Evolutionary conservation across 2,113 vertebrate genomes (phyloP).

Genomic region (Tauraco erythrolophus): DNA sequence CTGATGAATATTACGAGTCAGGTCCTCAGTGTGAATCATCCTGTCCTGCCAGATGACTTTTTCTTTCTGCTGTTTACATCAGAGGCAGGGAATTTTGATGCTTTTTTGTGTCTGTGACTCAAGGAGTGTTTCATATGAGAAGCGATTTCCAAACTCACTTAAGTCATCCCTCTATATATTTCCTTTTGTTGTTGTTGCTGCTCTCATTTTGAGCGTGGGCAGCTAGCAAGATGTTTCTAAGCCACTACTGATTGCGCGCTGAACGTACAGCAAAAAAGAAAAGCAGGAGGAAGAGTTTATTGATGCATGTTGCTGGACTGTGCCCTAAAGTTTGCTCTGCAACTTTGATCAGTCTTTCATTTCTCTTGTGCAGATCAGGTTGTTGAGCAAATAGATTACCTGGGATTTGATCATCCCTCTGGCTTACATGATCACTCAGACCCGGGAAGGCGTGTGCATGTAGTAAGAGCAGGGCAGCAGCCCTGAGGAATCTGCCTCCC

Average conservation of each 20-base stretch:
- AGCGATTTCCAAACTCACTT: constrained; percentile 43
- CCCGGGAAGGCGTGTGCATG: background rate
- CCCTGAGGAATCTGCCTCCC: background rate
- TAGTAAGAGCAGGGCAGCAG: background rate
- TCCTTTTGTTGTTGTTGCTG: constrained; percentile 39
- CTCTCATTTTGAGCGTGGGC: background rate
- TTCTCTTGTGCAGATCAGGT: background rate
- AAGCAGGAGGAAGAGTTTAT: background rate
- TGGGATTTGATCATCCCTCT: background rate
- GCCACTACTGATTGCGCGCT: background rate
- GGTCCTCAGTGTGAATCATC: constrained; percentile 51
- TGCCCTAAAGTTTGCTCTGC: background rate
- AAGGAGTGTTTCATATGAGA: constrained; percentile 22
- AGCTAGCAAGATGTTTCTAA: background rate
- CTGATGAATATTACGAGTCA: constrained; percentile 48
- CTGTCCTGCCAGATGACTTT: constrained; percentile 63
- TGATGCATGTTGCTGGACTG: background rate
- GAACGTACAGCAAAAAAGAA: background rate
- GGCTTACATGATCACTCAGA: fast-evolving
- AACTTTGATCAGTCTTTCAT: background rate
- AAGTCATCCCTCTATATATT: constrained; percentile 18
- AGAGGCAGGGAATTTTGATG: constrained; percentile 54
- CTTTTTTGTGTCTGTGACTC: constrained; percentile 40
- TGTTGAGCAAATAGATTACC: background rate
- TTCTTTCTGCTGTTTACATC: constrained; percentile 70